Evolutionary conservation across 2,113 vertebrate species (phyloP).

Genomic region (Sebastes schlegelii): DNA sequence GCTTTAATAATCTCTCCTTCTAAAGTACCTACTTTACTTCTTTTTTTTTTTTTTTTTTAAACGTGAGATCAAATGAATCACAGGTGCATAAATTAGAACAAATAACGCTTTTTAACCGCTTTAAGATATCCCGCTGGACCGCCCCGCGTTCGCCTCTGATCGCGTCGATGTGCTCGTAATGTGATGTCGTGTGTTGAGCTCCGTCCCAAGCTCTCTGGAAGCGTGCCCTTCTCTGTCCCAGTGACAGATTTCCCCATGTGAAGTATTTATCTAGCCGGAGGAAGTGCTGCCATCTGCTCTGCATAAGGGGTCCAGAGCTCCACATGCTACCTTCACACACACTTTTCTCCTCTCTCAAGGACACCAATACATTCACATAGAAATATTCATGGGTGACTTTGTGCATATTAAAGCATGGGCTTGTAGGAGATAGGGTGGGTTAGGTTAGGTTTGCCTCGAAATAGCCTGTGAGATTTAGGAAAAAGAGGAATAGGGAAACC

Average conservation of each 20-base stretch:
- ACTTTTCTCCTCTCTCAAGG: slow-evolving; percentile 57
- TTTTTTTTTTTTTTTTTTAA: not conserved
- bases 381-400: not conserved
- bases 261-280: slow-evolving; percentile 78
- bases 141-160: slow-evolving; percentile 33
- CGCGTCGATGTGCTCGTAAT: not conserved
- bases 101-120: slow-evolving; percentile 1
- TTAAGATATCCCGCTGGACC: slow-evolving; percentile 4
- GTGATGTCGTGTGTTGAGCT: slow-evolving; percentile 47
- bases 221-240: slow-evolving; percentile 63
- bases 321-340: slow-evolving; percentile 53
- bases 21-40: slow-evolving; percentile 10
- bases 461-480: not conserved
- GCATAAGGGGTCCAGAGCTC: slow-evolving; percentile 60
- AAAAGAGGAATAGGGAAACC: not conserved
- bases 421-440: not conserved
- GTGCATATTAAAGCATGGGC: not conserved
- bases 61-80: slow-evolving; percentile 8
- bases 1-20: slow-evolving; percentile 24
- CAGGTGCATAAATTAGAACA: not conserved
- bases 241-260: slow-evolving; percentile 72
- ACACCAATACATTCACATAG: not conserved
- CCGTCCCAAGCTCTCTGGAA: slow-evolving; percentile 57
- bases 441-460: not conserved
- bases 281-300: slow-evolving; percentile 81